phyloP scores from a whole-genome alignment of 2,888 invertebrate genomes.

The Rotaria sp. region DNA sequence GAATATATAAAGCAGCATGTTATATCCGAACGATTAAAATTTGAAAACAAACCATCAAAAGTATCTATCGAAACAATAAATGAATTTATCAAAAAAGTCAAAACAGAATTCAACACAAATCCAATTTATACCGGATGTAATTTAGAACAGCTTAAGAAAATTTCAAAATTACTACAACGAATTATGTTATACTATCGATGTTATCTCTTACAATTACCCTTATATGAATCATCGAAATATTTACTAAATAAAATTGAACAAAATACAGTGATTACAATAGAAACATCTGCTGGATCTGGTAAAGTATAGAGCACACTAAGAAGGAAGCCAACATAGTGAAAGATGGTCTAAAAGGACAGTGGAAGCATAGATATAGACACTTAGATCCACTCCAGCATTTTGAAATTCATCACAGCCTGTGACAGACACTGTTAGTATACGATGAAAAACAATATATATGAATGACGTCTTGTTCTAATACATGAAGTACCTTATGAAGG shows the following conservation, averaged over 20 bases:
- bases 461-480: no score
- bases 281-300: background rate
- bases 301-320: background rate
- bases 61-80: background rate
- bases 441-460: no score
- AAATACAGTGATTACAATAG: background rate
- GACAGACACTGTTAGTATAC: no score
- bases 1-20: background rate
- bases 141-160: background rate
- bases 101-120: background rate
- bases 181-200: slow-evolving; percentile 21
- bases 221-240: background rate
- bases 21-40: background rate
- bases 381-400: no score
- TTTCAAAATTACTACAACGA: background rate
- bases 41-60: background rate
- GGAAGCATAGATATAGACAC: no score
- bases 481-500: no score
- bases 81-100: background rate
- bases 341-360: no score
- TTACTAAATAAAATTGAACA: background rate
- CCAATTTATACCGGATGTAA: background rate
- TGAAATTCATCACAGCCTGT: no score
- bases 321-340: no score
- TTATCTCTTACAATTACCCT: background rate